These are phyloP conservation scores for Phaethornis superciliosus DNA, from an alignment of 2,113 vertebrate species.

Conservation along the genomic window DNA sequence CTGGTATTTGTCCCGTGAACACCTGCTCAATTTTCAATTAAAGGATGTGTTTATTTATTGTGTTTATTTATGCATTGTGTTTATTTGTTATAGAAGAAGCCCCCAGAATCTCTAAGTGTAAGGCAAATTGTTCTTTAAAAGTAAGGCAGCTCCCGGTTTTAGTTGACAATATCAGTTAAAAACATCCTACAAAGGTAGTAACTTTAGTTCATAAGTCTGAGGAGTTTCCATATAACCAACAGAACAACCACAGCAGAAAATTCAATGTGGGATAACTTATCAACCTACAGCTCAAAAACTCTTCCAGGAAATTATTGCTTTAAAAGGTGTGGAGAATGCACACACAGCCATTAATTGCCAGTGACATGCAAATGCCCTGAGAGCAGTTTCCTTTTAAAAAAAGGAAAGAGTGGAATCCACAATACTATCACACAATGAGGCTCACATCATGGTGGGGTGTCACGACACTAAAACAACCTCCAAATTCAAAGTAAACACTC, in stretches of 20 bases:
- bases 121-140: not conserved
- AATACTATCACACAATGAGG: not conserved
- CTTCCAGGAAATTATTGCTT: not conserved
- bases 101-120: not conserved
- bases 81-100: not conserved
- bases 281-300: not conserved
- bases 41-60: too few species aligned
- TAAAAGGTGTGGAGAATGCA: not conserved
- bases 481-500: not conserved
- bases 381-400: not conserved
- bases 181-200: not conserved
- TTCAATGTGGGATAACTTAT: not conserved
- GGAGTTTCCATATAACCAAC: not conserved
- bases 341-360: not conserved
- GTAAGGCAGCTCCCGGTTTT: not conserved
- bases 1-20: not conserved
- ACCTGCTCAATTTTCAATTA: not conserved
- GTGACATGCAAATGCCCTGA: not conserved
- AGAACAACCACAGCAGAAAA: not conserved
- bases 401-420: not conserved
- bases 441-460: rapidly evolving
- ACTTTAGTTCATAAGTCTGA: not conserved
- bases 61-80: not conserved
- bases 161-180: not conserved
- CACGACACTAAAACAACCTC: not conserved